Percentiles rank a stretch among this genome's conserved stretches.
phyloP scores from a whole-genome alignment of 1,140 invertebrate species.

The Drosophila miranda region DNA sequence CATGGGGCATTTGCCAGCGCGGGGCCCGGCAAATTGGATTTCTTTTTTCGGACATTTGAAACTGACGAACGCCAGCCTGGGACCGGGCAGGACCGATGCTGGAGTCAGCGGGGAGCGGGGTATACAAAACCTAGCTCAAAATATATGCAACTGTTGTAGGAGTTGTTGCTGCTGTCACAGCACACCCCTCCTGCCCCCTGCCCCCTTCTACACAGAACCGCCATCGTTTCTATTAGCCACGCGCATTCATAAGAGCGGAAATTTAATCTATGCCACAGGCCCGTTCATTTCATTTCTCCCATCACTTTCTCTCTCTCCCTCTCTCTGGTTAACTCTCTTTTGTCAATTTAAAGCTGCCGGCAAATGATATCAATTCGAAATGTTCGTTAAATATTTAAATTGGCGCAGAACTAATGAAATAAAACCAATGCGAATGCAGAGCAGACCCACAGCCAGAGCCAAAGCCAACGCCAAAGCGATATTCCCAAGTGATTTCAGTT shows the following conservation, averaged over 20 bases:
- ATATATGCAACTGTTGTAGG: constrained; percentile 35
- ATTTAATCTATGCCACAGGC: constrained; percentile 70
- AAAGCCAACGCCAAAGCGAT: constrained; percentile 20
- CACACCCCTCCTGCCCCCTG: constrained; percentile 3
- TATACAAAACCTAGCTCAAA: constrained; percentile 15
- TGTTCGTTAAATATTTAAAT: constrained; percentile 79
- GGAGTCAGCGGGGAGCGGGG: constrained; percentile 26
- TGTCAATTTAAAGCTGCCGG: constrained; percentile 73
- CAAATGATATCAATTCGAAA: constrained; percentile 61
- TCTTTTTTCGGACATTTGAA: constrained; percentile 75
- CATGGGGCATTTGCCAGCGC: constrained; percentile 61
- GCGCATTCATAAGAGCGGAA: constrained; percentile 75
- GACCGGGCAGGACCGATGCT: constrained; percentile 29
- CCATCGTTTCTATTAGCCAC: constrained; percentile 67
- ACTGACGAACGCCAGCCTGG: constrained; percentile 60
- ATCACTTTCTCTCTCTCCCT: neutral
- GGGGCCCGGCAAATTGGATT: constrained; percentile 73
- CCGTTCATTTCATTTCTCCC: constrained; percentile 20
- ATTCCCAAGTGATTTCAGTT: constrained; percentile 58
- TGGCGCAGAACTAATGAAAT: constrained; percentile 74
- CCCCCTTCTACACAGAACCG: neutral
- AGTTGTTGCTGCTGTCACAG: constrained; percentile 14
- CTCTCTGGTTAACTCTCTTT: constrained; percentile 14
- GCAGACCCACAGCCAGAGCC: neutral
- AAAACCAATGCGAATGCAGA: constrained; percentile 56